Evolutionary conservation across 2,797 vertebrate genomes (phyloP).

Genomic region (Eupleurogrammus muticus): DNA sequence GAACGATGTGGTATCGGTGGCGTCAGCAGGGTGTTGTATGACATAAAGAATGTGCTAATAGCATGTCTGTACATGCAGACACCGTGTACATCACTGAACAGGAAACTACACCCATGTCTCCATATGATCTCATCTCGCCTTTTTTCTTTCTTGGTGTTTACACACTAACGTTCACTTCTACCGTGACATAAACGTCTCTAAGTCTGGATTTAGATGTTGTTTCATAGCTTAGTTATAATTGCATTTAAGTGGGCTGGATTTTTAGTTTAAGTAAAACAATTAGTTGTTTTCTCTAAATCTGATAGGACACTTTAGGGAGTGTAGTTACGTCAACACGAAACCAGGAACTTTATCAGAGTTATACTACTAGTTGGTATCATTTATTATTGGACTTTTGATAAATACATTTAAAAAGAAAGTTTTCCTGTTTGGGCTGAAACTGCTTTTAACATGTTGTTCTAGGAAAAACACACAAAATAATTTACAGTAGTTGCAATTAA

Average conservation of each 20-base stretch:
- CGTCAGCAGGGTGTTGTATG: conserved; percentile 45
- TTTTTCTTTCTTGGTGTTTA: not conserved
- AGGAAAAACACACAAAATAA: conserved; percentile 1
- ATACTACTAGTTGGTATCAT: not conserved
- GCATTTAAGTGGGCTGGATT: not conserved
- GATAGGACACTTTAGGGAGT: conserved; percentile 6
- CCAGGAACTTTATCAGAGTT: not conserved
- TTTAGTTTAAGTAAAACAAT: not conserved
- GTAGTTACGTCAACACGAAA: conserved; percentile 21
- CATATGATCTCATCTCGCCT: conserved; percentile 13
- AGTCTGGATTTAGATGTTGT: conserved; percentile 6
- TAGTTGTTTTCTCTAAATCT: not conserved
- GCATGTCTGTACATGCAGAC: conserved; percentile 56
- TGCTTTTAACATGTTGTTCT: not conserved
- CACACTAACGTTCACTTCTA: not conserved
- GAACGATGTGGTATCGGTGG: not conserved
- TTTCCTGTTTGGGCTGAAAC: not conserved
- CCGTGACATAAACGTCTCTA: not conserved
- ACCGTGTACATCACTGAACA: conserved; percentile 6
- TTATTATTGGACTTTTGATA: conserved; percentile 14
- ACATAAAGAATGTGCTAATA: conserved; percentile 20
- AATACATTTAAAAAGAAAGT: not conserved
- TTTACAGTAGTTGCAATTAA: not conserved
- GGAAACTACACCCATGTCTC: conserved; percentile 28
- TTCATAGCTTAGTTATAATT: not conserved